Conservation (phyloP, 2,888 invertebrate species). For the Linnaemya tessellans region DNA sequence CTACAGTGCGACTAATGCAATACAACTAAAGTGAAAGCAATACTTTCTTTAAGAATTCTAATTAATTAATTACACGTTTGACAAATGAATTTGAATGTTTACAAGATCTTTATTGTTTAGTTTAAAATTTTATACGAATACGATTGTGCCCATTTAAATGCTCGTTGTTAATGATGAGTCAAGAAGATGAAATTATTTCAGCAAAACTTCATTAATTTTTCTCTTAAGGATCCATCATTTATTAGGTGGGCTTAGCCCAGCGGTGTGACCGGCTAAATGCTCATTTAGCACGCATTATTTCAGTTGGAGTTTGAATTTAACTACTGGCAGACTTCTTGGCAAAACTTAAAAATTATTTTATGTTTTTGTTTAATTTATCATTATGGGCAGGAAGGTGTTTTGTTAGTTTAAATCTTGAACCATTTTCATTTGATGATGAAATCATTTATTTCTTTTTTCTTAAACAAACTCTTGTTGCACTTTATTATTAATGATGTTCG, state of each 20-base stretch:
- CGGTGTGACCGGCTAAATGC: slow-evolving; percentile 71
- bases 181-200: slow-evolving; percentile 71
- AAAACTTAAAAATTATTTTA: slow-evolving; percentile 54
- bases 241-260: slow-evolving; percentile 66
- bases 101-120: slow-evolving; percentile 28
- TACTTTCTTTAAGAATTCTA: neutral
- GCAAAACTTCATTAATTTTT: slow-evolving; percentile 80
- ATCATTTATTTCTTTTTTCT: slow-evolving; percentile 77
- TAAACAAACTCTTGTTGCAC: slow-evolving; percentile 75
- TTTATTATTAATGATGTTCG: slow-evolving; percentile 82
- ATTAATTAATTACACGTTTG: neutral
- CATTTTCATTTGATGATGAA: slow-evolving; percentile 51
- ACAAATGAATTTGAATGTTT: slow-evolving; percentile 44
- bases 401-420: slow-evolving; percentile 11
- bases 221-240: slow-evolving; percentile 64
- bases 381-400: slow-evolving; percentile 50
- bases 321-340: slow-evolving; percentile 72
- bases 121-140: slow-evolving; percentile 5
- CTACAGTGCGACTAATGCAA: neutral
- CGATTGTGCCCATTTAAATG: slow-evolving; percentile 35
- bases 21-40: neutral
- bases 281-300: slow-evolving; percentile 77
- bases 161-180: slow-evolving; percentile 42
- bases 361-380: slow-evolving; percentile 53
- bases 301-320: slow-evolving; percentile 49